Evolutionary conservation across 92 coral and sea anemone species (phyloP), one percentile per base, ranked within the genome.

Genomic region (Porites divaricata): DNA sequence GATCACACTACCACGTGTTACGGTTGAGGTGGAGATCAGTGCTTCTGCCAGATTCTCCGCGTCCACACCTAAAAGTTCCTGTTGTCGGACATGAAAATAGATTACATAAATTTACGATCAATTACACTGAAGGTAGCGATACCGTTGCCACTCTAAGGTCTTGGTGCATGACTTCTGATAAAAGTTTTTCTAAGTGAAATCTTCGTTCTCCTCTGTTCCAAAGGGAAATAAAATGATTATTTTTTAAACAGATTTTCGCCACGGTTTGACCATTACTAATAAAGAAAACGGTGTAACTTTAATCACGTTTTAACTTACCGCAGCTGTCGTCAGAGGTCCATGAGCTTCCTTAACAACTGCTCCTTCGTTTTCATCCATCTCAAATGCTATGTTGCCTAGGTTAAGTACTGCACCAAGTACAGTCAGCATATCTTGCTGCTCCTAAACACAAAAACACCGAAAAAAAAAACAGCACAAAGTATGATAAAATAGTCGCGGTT

Each of bases 321-420:
- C 90, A 1, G 91, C 86, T 28, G 80, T 81, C 77, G 80, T 86
- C 56, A 94, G 70, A 21, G 93, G 77, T 1, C 92, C 92, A 35
- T 92, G 92, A 1, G 84, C 87, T 48, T 94, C 90, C 21, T 80
- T 83, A 4, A 90, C 81, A 50, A 85, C 61, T 9, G 98, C 98
- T 65, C 93, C 93, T n/a, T 92, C 98, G 66, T 94, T 81, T n/a
- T 89, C 95, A 59, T 81, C 98, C 35, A 64, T 90, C 57, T 89
- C 98, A 67, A 94, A 92, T 48, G 76, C 83, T 11, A 94, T 77
- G 80, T 94, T 92, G 1, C 98, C 98, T 67, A 94, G 53, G 87
- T 89, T 92, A 70, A 94, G 85, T 50, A 94, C 92, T 35, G 80
- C 54, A 2, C 93, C 81, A 8, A 94, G 93, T 69, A 92, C 78